These are phyloP conservation scores for Etheostoma perlongum DNA, from an alignment of 2,797 vertebrate species.

Conservation along the genomic window DNA sequence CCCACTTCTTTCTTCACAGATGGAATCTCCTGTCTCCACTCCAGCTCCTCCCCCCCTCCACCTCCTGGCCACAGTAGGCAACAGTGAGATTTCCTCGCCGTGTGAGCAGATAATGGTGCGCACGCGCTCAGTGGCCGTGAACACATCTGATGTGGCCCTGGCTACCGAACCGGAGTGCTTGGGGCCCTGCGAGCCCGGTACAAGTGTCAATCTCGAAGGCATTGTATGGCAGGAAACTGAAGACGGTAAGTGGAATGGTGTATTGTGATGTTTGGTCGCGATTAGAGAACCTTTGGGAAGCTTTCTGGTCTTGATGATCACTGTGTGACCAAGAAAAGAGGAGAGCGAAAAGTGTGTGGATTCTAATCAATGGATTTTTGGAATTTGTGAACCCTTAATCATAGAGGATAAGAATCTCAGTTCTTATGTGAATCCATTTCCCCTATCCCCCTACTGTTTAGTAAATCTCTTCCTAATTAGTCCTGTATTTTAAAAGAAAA, in stretches of 20 bases:
- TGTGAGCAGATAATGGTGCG: conserved; percentile 99
- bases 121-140: conserved; percentile 96
- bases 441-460: neutral
- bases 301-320: neutral
- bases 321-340: neutral
- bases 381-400: neutral
- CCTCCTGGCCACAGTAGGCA: conserved; percentile 92
- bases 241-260: conserved; percentile 89
- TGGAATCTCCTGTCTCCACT: conserved; percentile 97
- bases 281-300: neutral
- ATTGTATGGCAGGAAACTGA: conserved; percentile 99
- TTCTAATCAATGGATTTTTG: too few relatives aligned
- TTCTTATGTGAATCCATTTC: neutral
- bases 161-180: conserved; percentile 97
- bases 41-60: conserved; percentile 95
- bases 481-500: conserved; percentile 17
- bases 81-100: conserved; percentile 94
- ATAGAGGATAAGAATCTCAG: neutral
- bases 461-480: neutral
- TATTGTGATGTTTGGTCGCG: neutral
- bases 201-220: conserved; percentile 98
- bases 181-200: conserved; percentile 98
- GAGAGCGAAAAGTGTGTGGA: too few relatives aligned
- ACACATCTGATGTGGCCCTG: conserved; percentile 96
- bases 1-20: conserved; percentile 83